phyloP scores from a whole-genome alignment of 2,888 invertebrate genomes.

The Tiliacea citrago region DNA sequence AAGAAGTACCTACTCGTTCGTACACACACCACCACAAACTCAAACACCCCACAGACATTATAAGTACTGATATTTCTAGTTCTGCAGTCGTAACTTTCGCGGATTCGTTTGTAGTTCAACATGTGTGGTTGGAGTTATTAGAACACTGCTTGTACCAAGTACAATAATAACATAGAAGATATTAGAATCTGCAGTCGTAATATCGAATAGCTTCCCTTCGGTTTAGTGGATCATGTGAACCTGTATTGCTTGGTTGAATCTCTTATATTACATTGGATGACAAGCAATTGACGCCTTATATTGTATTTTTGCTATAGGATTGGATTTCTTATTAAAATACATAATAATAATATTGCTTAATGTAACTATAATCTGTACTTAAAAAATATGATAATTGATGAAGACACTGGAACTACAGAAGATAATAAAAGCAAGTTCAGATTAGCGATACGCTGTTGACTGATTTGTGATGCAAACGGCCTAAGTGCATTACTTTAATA shows the following conservation, averaged over 20 bases:
- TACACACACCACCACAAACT: not conserved
- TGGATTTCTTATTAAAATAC: not conserved
- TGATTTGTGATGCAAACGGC: conserved; percentile 6
- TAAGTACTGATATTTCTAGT: conserved; percentile 9
- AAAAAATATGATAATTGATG: too few species aligned
- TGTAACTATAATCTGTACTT: not conserved
- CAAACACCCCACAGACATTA: not conserved
- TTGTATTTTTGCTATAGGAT: not conserved
- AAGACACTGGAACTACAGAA: not conserved
- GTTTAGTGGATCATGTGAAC: not conserved
- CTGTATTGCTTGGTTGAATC: conserved; percentile 1
- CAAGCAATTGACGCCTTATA: conserved; percentile 12
- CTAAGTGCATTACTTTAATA: conserved; percentile 15
- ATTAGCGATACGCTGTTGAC: not conserved
- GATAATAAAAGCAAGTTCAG: not conserved
- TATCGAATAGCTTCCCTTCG: not conserved
- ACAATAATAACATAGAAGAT: conserved; percentile 22
- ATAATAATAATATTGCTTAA: not conserved
- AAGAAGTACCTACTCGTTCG: not conserved
- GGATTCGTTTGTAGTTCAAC: conserved; percentile 10
- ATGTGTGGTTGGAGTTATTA: conserved; percentile 19
- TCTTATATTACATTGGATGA: not conserved
- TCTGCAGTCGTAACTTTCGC: conserved; percentile 19
- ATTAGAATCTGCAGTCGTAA: conserved; percentile 27
- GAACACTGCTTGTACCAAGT: conserved; percentile 24